phyloP scores from a whole-genome alignment of 2,888 invertebrate genomes.

The Patella ulyssiponensis region DNA sequence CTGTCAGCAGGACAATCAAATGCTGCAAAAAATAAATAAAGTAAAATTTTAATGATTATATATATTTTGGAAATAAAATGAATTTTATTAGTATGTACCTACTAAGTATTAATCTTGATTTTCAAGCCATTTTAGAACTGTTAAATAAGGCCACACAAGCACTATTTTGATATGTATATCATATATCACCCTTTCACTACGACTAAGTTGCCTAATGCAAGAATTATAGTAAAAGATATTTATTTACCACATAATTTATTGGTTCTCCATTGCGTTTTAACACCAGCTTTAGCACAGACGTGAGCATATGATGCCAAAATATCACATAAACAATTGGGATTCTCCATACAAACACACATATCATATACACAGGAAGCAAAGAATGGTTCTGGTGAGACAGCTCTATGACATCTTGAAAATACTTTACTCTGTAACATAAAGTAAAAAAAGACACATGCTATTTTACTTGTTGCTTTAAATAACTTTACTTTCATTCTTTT shows the following conservation, averaged over 20 bases:
- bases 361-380: slow-evolving; percentile 70
- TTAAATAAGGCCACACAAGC: not conserved
- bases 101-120: too few species aligned
- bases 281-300: slow-evolving; percentile 66
- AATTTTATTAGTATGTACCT: too few species aligned
- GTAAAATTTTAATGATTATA: too few species aligned
- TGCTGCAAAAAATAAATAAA: slow-evolving; percentile 46
- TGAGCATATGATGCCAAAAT: slow-evolving; percentile 66
- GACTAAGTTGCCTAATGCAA: not conserved
- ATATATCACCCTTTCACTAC: not conserved
- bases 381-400: slow-evolving; percentile 64
- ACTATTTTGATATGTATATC: not conserved
- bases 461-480: too few species aligned
- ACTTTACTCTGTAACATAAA: slow-evolving; percentile 55
- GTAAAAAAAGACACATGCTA: not conserved
- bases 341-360: slow-evolving; percentile 68
- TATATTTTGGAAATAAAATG: too few species aligned
- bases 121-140: too few species aligned
- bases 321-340: slow-evolving; percentile 67
- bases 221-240: slow-evolving; percentile 33
- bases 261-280: slow-evolving; percentile 66
- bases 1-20: slow-evolving; percentile 62
- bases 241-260: slow-evolving; percentile 66
- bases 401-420: slow-evolving; percentile 66
- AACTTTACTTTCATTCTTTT: too few species aligned